These are phyloP conservation scores for Coelopa frigida DNA, from an alignment of 1,140 invertebrate species.

Conservation along the genomic window DNA sequence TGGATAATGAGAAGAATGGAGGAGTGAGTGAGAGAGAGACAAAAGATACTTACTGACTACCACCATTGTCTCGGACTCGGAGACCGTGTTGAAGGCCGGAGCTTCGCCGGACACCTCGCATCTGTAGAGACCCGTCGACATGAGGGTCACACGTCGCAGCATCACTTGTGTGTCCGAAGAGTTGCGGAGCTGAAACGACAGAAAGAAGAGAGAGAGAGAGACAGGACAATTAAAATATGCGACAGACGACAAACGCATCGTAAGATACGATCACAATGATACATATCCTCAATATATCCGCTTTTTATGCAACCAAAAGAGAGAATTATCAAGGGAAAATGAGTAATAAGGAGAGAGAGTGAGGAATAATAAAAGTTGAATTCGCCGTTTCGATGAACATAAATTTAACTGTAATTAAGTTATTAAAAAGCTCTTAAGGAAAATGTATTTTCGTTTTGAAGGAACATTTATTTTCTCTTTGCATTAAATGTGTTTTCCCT, in stretches of 20 bases:
- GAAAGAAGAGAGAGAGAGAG: constrained; percentile 6
- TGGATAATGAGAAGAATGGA: too few species aligned
- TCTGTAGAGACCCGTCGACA: constrained; percentile 63
- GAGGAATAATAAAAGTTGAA: background rate
- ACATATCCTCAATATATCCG: too few species aligned
- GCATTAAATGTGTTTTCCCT: background rate
- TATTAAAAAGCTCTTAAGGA: background rate
- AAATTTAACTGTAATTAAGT: background rate
- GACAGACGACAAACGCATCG: too few species aligned
- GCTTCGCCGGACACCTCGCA: constrained; percentile 75
- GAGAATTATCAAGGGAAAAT: constrained; percentile 2
- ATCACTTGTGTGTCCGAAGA: constrained; percentile 60
- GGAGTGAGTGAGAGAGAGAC: too few species aligned
- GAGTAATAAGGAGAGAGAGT: background rate
- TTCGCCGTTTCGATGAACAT: background rate
- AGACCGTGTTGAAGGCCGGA: constrained; percentile 66
- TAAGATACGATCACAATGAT: too few species aligned
- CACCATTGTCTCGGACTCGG: constrained; percentile 63
- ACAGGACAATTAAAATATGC: too few species aligned
- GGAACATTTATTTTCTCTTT: background rate
- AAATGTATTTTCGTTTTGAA: background rate
- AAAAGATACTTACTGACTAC: constrained; percentile 58
- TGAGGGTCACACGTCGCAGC: constrained; percentile 58
- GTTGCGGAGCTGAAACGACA: constrained; percentile 54
- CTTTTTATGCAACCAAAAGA: too few species aligned